Percentiles rank a stretch among this genome's conserved stretches.
phyloP scores from a whole-genome alignment of 2,888 invertebrate species.

The Eudasyphora cyanicolor region DNA sequence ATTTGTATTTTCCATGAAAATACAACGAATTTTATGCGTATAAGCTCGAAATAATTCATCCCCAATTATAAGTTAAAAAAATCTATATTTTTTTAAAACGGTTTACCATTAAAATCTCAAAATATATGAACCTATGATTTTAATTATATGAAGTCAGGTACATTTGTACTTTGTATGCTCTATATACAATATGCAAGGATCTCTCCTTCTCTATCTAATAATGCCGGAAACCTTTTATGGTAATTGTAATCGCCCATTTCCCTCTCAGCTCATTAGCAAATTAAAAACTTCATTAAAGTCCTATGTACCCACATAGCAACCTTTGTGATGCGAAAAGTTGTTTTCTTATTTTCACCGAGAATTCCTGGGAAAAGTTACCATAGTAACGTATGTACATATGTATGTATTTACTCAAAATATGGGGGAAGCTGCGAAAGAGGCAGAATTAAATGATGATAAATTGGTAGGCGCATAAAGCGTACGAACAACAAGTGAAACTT shows the following conservation, averaged over 20 bases:
- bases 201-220: too few relatives aligned
- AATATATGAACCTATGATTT: too few relatives aligned
- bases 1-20: too few relatives aligned
- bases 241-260: neutral
- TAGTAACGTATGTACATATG: neutral
- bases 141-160: too few relatives aligned
- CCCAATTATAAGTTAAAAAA: too few relatives aligned
- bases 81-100: too few relatives aligned
- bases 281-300: conserved; percentile 19
- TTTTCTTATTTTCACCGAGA: neutral
- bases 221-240: neutral
- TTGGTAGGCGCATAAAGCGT: neutral
- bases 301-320: neutral
- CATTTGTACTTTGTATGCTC: too few relatives aligned
- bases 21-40: too few relatives aligned
- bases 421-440: neutral
- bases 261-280: neutral
- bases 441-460: too few relatives aligned
- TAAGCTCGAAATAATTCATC: too few relatives aligned
- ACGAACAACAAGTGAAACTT: neutral
- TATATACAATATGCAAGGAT: too few relatives aligned
- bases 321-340: neutral
- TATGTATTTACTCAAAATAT: neutral
- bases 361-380: neutral
- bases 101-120: too few relatives aligned